Evolutionary conservation across 2,888 invertebrate species (phyloP), one percentile per base, ranked within the genome.

Genomic region (Stictocephala bisonia): DNA sequence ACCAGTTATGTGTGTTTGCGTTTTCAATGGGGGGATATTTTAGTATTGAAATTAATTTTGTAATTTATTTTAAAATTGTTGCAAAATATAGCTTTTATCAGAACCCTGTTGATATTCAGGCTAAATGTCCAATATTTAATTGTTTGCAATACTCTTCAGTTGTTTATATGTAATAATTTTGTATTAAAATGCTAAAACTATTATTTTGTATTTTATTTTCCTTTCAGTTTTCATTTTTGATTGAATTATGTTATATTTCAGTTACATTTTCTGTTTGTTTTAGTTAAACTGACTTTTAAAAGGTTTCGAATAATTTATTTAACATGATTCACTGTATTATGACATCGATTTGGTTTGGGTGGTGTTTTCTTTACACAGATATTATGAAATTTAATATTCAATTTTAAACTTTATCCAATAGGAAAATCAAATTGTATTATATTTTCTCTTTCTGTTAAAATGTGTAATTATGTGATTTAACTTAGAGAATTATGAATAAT

Each of bases 31-130:
- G 64, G 64, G 64, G 64, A 64, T 64, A 64, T 44, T 64, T 64
- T 64, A 64, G 64, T 44, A 44, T 64, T 64, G 64, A 64, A 44
- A 44, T 64, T n/a, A n/a, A n/a, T n/a, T n/a, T 64, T 60, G 60
- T 64, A 64, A 64, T 44, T 64, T 64, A 64, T 64, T 64, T 64
- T 64, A 40, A 64, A 64, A 64, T 35, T 35, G 56, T 60, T 64
- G 64, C 27, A 20, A 64, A 64, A 64, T 18, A 26, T 64, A 44
- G 64, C 64, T 64, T 64, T 64, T 15, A 64, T 26, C 2, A 24
- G 64, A 44, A 64, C 64, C 41, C 15, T 22, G 3, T 26, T 18
- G 64, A 44, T 40, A 64, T 64, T 27, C n/a, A 44, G 44, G 44
- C 44, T 44, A n/a, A n/a, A n/a, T 44, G 64, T 64, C 64, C 44